phyloP scores from a whole-genome alignment of 2,888 invertebrate genomes.

The Dryomyza anilis region DNA sequence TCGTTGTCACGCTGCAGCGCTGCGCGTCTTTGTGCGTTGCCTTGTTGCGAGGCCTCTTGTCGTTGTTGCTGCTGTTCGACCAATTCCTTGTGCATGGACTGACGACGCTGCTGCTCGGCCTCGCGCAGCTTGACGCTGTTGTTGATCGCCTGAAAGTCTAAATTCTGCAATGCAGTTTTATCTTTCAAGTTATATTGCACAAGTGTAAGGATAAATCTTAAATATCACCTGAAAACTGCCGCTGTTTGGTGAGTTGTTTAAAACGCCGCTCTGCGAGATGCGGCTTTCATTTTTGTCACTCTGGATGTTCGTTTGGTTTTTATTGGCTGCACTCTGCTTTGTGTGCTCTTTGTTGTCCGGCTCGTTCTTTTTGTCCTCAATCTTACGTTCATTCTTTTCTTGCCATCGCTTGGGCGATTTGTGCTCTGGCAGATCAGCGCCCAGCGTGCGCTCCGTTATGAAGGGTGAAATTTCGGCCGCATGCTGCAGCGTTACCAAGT shows the following conservation, averaged over 20 bases:
- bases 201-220: neutral
- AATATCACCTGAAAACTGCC: conserved; percentile 3
- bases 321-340: neutral
- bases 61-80: conserved; percentile 54
- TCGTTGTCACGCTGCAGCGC: conserved; percentile 34
- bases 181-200: neutral
- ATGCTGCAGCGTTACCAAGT: conserved; percentile 39
- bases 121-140: conserved; percentile 44
- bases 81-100: conserved; percentile 40
- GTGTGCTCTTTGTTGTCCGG: neutral
- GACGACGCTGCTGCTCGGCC: conserved; percentile 44
- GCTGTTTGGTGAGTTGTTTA: neutral
- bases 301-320: too few relatives aligned
- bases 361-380: neutral
- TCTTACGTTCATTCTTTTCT: neutral
- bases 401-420: neutral
- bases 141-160: conserved; percentile 44
- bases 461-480: conserved; percentile 44
- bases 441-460: conserved; percentile 48
- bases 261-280: neutral
- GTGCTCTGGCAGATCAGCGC: conserved; percentile 41
- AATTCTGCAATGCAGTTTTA: conserved; percentile 32
- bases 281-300: neutral
- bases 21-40: conserved; percentile 31
- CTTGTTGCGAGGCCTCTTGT: conserved; percentile 29